Base-by-base conservation (phyloP, 1,140 invertebrate genomes). In the Chrysoperla carnea region DNA sequence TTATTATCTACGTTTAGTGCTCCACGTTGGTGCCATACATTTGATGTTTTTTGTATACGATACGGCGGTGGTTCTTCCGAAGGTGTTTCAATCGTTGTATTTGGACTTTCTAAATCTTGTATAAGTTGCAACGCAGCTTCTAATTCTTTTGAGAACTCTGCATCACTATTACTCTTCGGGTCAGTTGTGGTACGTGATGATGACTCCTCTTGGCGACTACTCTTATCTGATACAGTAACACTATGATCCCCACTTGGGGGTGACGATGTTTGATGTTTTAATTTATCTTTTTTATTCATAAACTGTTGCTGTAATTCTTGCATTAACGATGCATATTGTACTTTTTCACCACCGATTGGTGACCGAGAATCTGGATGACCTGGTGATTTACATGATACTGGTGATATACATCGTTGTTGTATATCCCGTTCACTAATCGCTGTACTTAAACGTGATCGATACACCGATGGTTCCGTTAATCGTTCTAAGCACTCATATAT, bases 311-410 rank as follows among this genome's bases (percentile, higher is more conserved):
- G 57, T 6, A 67, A 47, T 48, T 67, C 65, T 36, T 61, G 56
- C 61, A 67, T 62, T 14, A 67, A 50, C 8, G 63, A 64, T 1
- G 63, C 63, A 46, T 66, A 66, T 43, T 65, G 65, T 7, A 59
- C 56, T 12, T 50, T 48, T 11, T 55, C 51, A 8, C 39, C 39
- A 28, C 31, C 29, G 17, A 46, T 37, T 14, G 43, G 43, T 17
- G 31, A 33, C 6, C n/a, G 31, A 40, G 54, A 52, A 50, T 64
- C 51, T 45, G 46, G n/a, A 41, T 54, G 43, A 43, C 54, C 45
- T 4, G 58, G 55, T 38, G 47, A 56, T 8, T 43, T 44, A 0
- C 49, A 42, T 8, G 49, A 44, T 40, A 54, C 51, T 8, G 59
- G 59, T 6, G 56, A 56, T 39, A 56, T 54, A 52, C 59, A 55